Conservation (phyloP, 2,797 vertebrate species). For the Sebastes taczanowskii region DNA sequence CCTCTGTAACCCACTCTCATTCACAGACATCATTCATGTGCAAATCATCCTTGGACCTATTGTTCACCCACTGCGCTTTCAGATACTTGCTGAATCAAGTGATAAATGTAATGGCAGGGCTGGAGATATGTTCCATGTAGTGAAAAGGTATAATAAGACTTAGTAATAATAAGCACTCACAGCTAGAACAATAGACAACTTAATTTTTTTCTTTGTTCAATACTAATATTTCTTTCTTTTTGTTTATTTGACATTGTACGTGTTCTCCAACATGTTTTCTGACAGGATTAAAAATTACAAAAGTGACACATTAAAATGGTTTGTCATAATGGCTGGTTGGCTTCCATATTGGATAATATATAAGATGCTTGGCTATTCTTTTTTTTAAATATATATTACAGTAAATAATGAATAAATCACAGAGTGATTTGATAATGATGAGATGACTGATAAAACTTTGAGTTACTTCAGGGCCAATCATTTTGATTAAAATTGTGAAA, state of each 20-base stretch:
- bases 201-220: not conserved
- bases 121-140: conserved; percentile 69
- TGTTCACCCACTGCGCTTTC: conserved; percentile 74
- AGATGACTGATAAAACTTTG: not conserved
- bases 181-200: conserved; percentile 7
- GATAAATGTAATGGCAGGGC: conserved; percentile 74
- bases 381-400: not conserved
- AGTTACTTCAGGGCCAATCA: not conserved
- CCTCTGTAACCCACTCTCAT: conserved; percentile 80
- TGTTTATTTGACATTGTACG: not conserved
- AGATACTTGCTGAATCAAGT: conserved; percentile 81
- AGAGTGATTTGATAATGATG: not conserved
- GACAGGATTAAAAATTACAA: not conserved
- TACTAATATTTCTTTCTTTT: not conserved
- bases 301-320: not conserved
- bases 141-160: conserved; percentile 46
- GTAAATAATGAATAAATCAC: not conserved
- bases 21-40: conserved; percentile 85
- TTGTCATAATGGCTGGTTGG: not conserved
- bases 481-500: not conserved
- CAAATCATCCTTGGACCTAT: conserved; percentile 78
- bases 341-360: not conserved
- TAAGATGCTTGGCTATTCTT: not conserved
- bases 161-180: not conserved
- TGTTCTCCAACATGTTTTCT: not conserved